phyloP scores from a whole-genome alignment of 37 sponge, comb jelly and placozoan genomes.

The Lycopodina hypogea region DNA sequence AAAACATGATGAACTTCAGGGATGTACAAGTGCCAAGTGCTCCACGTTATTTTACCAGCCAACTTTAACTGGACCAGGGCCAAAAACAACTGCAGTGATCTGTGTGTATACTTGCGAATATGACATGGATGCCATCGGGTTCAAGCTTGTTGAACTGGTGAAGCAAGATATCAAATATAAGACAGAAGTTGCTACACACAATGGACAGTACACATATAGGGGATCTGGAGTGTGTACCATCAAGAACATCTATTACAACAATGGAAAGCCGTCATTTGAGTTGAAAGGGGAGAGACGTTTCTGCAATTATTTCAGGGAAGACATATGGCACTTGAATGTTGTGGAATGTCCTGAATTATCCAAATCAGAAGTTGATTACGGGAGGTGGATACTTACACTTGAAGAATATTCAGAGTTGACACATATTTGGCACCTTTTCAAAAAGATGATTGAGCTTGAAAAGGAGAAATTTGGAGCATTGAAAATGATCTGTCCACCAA shows the following conservation, averaged over 20 bases:
- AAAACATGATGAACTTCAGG: constrained; percentile 15
- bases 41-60: constrained; percentile 35
- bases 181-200: constrained; percentile 45
- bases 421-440: neutral
- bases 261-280: constrained; percentile 45
- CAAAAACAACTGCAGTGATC: neutral
- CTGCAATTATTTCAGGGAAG: neutral
- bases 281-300: neutral
- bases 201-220: constrained; percentile 10
- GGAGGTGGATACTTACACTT: constrained; percentile 1
- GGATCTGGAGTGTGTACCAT: constrained; percentile 18
- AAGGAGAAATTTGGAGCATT: neutral
- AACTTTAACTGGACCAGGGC: neutral
- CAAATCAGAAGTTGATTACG: neutral
- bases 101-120: constrained; percentile 55
- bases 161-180: constrained; percentile 59
- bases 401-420: neutral
- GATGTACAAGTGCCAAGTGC: constrained; percentile 30
- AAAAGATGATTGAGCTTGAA: neutral
- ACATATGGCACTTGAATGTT: neutral
- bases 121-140: constrained; percentile 45
- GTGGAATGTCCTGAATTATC: neutral
- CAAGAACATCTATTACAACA: constrained; percentile 60
- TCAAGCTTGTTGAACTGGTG: constrained; percentile 48
- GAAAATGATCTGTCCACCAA: neutral